phyloP scores from a whole-genome alignment of 2,113 vertebrate genomes.

The Procavia capensis region DNA sequence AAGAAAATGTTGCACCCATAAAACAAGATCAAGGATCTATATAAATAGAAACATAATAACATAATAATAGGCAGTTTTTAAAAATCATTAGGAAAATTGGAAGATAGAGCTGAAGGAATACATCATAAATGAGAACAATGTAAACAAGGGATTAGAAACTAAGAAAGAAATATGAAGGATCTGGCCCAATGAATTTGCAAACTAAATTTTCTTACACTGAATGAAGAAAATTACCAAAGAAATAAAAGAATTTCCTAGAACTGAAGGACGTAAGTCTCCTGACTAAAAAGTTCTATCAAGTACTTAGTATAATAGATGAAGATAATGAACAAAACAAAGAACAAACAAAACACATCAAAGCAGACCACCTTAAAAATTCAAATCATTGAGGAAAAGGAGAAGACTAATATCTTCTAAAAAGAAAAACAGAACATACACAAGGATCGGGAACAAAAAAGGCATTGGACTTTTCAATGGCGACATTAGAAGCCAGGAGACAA shows the following conservation, averaged over 20 bases:
- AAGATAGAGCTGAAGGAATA: background rate
- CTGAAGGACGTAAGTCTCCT: background rate
- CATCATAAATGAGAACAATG: no score
- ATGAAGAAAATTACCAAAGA: background rate
- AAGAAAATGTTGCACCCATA: background rate
- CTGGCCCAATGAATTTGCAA: background rate
- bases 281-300: background rate
- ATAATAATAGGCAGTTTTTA: background rate
- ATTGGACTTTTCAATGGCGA: background rate
- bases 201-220: background rate
- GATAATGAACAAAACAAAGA: background rate
- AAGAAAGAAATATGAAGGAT: background rate
- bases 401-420: background rate
- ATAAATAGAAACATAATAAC: background rate
- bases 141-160: background rate
- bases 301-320: background rate
- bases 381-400: background rate
- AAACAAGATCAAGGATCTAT: background rate
- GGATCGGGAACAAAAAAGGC: background rate
- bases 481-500: background rate
- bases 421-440: background rate
- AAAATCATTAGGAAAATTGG: background rate
- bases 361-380: background rate
- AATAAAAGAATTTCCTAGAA: constrained; percentile 37
- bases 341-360: background rate